These are phyloP conservation scores for Catharus minimus DNA, from an alignment of 2,113 vertebrate genomes.

Conservation along the genomic window DNA sequence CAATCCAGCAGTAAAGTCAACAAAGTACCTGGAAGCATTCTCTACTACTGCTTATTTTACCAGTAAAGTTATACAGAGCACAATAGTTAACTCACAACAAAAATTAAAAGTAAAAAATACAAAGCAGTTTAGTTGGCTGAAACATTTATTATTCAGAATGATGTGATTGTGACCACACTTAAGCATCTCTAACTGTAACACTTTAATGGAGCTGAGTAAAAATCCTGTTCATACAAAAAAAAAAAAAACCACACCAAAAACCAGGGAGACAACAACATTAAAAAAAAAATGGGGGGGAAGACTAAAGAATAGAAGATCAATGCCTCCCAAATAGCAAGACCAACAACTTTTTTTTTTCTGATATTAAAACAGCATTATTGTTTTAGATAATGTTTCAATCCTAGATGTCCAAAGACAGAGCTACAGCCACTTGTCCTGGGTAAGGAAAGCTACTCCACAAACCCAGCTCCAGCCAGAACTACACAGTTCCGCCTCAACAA, in stretches of 20 bases:
- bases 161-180: background rate
- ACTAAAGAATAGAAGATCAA: background rate
- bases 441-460: background rate
- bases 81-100: background rate
- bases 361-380: background rate
- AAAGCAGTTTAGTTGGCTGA: background rate
- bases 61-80: background rate
- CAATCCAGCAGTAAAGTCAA: background rate
- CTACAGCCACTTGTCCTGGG: background rate
- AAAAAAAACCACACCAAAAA: no score
- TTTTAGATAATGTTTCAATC: background rate
- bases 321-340: background rate
- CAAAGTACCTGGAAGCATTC: background rate
- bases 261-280: background rate
- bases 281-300: background rate
- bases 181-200: background rate
- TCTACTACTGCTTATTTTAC: background rate
- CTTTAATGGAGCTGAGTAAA: background rate
- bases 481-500: background rate
- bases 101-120: background rate
- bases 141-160: background rate
- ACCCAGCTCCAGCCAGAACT: background rate
- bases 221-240: background rate
- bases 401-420: background rate
- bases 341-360: background rate